Conservation (phyloP, 2,113 vertebrate species). For the Neolamprologus kungweensis region DNA sequence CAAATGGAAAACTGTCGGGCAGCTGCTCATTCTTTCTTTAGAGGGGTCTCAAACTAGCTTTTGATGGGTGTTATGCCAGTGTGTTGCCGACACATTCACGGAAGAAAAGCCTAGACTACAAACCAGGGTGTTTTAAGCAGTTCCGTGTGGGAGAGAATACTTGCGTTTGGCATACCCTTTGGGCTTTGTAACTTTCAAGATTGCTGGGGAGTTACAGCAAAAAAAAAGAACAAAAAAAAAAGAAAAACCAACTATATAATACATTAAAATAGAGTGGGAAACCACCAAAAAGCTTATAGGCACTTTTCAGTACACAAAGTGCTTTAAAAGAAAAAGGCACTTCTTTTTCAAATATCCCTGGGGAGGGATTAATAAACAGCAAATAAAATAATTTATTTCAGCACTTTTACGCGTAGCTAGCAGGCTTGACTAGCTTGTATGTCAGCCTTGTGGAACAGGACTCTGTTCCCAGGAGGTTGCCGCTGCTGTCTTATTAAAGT, state of each 20-base stretch:
- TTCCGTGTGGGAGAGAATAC: background rate
- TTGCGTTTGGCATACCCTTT: background rate
- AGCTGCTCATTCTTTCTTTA: background rate
- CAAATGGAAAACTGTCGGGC: background rate
- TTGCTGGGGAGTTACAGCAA: background rate
- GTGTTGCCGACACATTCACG: background rate
- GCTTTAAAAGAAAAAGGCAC: background rate
- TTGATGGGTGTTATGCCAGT: background rate
- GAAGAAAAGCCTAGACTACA: background rate
- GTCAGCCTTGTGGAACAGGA: background rate
- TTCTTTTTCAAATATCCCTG: background rate
- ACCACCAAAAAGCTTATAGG: background rate
- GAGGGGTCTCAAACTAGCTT: background rate
- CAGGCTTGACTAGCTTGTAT: background rate
- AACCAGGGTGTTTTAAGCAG: background rate
- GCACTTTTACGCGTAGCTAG: background rate
- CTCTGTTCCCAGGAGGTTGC: constrained; percentile 64
- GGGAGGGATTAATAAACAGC: background rate
- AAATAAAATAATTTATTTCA: background rate
- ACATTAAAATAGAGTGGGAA: background rate
- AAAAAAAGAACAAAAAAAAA: background rate
- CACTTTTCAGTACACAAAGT: background rate
- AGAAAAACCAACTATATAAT: background rate
- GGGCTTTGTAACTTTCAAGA: background rate
- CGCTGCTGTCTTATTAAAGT: constrained; percentile 66